Conservation (phyloP, 2,113 vertebrate genomes). For the Camelus bactrianus region DNA sequence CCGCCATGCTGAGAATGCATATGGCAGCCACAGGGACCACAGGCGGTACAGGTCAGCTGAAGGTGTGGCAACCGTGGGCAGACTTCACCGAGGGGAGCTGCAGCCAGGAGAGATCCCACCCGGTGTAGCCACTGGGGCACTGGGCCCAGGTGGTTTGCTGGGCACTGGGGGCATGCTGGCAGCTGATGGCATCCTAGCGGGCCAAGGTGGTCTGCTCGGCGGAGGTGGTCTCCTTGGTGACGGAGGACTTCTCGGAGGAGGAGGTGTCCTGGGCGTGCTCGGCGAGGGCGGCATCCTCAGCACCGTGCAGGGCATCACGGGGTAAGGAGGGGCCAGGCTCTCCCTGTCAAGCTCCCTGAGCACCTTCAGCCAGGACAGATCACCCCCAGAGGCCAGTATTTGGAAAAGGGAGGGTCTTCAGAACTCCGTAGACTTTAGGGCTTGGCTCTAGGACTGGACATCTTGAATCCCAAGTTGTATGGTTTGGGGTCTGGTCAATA, state of each 20-base stretch:
- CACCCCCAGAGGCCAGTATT: not conserved
- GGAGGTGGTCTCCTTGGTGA: conserved; percentile 82
- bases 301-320: conserved; percentile 83
- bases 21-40: accelerated
- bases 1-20: accelerated
- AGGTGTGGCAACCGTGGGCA: accelerated
- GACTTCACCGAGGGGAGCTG: conserved; percentile 59
- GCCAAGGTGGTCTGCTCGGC: conserved; percentile 76
- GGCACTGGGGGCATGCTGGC: conserved; percentile 69
- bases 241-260: conserved; percentile 80
- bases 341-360: not conserved
- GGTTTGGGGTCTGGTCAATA: not conserved
- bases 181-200: conserved; percentile 63
- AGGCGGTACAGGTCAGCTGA: conserved; percentile 22
- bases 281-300: conserved; percentile 84
- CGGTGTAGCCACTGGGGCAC: not conserved
- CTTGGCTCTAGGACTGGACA: not conserved
- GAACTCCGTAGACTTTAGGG: not conserved
- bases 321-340: conserved; percentile 76
- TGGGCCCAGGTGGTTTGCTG: conserved; percentile 78
- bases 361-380: not conserved
- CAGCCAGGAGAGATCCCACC: conserved; percentile 65
- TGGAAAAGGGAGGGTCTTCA: not conserved
- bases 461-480: not conserved
- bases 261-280: conserved; percentile 80